Base-by-base conservation (phyloP, 2,113 vertebrate genomes). In the Hylia prasina region DNA sequence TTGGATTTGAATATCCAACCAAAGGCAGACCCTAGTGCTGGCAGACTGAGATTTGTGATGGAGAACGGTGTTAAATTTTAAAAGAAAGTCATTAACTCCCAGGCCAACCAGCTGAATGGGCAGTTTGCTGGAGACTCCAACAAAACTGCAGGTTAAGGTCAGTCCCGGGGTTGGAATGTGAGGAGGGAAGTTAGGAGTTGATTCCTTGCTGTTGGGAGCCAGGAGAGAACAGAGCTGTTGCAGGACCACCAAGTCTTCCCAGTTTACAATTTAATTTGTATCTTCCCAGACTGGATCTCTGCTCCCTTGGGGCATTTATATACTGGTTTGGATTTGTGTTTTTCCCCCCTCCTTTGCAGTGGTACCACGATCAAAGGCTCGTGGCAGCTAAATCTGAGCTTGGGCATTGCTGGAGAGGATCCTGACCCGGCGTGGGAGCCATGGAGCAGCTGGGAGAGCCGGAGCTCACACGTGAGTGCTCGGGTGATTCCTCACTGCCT, bases 31-130 rank as follows among this genome's bases (percentile, higher is more conserved):
- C 63, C 73, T 6, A 4, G 27, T 39, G 66, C 93, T 90, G 95
- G 66, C 65, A 58, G 40, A 25, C 45, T 37, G 83, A 58, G 79
- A 47, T 48, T 5, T 47, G 39, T 75, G 60, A 24, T 4, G 14
- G 85, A 72, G 82, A 91, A 77, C 64, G 7, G 60, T 92, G 95
- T 97, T 95, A 96, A 97, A 95, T 20, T 96, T 96, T 95, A 97
- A 97, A 96, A 90, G 92, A 94, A 95, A 95, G 85, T 73, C 54
- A 76, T 95, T 97, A 96, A 81, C 76, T 95, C 58, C 78, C 21
- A 18, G 61, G 82, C 75, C 82, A 91, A 92, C 33, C 47, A 63
- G 93, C 92, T 91, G 95, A 96, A 65, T 47, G 64, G 51, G 90
- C 68, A 58, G 71, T 83, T 82, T 94, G 56, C 94, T 93, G 82